Conservation (phyloP, 2,797 vertebrate genomes). For the Graptemys geographica region DNA sequence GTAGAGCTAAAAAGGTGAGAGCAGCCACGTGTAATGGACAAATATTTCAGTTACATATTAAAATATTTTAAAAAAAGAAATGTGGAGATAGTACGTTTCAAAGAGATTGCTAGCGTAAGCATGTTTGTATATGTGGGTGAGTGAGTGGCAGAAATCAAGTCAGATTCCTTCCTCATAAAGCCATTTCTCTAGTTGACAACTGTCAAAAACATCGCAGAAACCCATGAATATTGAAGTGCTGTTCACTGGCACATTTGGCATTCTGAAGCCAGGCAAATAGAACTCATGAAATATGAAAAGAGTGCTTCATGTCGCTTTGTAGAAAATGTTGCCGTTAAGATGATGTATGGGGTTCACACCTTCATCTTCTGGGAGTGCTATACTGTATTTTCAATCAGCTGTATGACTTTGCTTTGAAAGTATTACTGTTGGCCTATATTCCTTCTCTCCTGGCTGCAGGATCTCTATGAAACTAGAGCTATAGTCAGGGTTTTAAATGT, state of each 20-base stretch:
- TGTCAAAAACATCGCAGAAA: slow-evolving; percentile 80
- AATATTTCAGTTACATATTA: background rate
- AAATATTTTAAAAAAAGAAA: slow-evolving; percentile 42
- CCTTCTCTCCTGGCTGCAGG: slow-evolving; percentile 21
- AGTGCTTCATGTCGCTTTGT: slow-evolving; percentile 70
- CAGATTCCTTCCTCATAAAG: slow-evolving; percentile 78
- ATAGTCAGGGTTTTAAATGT: slow-evolving; percentile 39
- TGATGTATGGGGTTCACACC: slow-evolving; percentile 79
- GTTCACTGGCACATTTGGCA: slow-evolving; percentile 80
- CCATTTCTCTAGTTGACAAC: slow-evolving; percentile 83
- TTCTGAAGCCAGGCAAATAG: slow-evolving; percentile 84
- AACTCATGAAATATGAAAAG: slow-evolving; percentile 86
- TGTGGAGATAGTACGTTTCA: slow-evolving; percentile 26
- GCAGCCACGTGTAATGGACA: background rate
- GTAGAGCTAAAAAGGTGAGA: slow-evolving; percentile 25
- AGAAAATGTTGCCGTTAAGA: slow-evolving; percentile 83
- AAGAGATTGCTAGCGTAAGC: background rate
- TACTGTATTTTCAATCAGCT: slow-evolving; percentile 73
- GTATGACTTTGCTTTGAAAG: slow-evolving; percentile 72
- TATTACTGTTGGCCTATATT: slow-evolving; percentile 53
- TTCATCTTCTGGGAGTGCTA: slow-evolving; percentile 75
- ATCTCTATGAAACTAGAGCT: slow-evolving; percentile 46
- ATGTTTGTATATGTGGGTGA: slow-evolving; percentile 51
- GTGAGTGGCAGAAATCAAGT: slow-evolving; percentile 71
- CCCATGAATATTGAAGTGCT: slow-evolving; percentile 84